Conservation (phyloP, 2,113 vertebrate genomes). For the Urocolius indicus region DNA sequence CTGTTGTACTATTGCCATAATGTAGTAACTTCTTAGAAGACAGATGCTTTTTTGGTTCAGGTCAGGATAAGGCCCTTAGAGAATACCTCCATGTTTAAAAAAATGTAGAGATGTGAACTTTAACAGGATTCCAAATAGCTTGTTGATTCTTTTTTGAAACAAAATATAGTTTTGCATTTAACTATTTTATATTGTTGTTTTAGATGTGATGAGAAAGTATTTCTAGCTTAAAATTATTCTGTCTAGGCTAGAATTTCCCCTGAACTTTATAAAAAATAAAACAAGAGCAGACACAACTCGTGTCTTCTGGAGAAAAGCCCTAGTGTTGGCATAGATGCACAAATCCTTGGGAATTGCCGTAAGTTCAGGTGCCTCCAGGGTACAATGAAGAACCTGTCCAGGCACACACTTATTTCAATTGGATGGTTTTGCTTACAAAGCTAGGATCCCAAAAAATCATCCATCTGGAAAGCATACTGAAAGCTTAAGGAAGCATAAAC, state of each 20-base stretch:
- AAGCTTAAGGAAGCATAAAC: slow-evolving; percentile 35
- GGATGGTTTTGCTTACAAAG: slow-evolving; percentile 38
- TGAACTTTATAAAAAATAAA: neutral
- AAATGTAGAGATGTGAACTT: neutral
- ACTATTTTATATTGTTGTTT: neutral
- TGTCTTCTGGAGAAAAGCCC: neutral
- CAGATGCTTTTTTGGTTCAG: neutral
- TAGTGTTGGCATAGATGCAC: neutral
- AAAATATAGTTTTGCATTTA: neutral
- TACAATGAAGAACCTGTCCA: slow-evolving; percentile 15
- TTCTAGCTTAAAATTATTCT: neutral
- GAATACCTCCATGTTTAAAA: neutral
- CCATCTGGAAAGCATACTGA: slow-evolving; percentile 44
- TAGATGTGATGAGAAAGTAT: neutral
- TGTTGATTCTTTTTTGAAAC: neutral
- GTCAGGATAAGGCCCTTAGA: neutral
- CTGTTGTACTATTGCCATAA: neutral
- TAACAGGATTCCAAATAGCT: neutral
- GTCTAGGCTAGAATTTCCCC: neutral
- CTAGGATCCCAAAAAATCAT: slow-evolving; percentile 20
- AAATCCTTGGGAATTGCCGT: neutral
- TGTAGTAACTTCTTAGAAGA: neutral
- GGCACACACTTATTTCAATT: slow-evolving; percentile 32
- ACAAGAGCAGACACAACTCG: neutral
- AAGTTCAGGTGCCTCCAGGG: slow-evolving; percentile 26